Percentiles rank a stretch among this genome's conserved stretches.
Evolutionary conservation across 2,888 invertebrate genomes (phyloP).

Genomic region (Apoda limacodes): DNA sequence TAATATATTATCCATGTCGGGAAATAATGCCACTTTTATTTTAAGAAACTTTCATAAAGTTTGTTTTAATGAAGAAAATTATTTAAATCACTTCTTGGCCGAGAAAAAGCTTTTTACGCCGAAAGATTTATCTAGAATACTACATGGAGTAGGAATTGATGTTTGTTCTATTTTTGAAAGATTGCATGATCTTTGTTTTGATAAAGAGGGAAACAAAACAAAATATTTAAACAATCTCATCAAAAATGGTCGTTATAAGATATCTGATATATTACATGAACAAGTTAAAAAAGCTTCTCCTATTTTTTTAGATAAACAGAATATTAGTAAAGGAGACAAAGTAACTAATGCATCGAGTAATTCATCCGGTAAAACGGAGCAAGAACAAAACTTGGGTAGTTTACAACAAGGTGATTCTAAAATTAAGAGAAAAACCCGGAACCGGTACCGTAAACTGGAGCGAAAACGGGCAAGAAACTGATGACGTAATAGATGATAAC

Average conservation of each 20-base stretch:
- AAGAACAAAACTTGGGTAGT: slow-evolving; percentile 20
- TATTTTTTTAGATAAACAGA: slow-evolving; percentile 8
- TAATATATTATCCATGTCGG: slow-evolving; percentile 26
- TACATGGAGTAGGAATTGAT: slow-evolving; percentile 24
- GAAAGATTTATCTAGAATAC: slow-evolving; percentile 21
- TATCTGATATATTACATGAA: slow-evolving; percentile 16
- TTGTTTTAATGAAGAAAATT: slow-evolving; percentile 28
- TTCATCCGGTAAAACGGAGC: slow-evolving; percentile 15
- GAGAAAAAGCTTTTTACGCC: slow-evolving; percentile 27
- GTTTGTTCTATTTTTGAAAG: slow-evolving; percentile 21
- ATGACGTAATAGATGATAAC: slow-evolving; percentile 10
- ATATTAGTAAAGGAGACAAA: slow-evolving; percentile 19
- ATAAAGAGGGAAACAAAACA: slow-evolving; percentile 27
- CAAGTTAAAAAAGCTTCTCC: slow-evolving; percentile 2
- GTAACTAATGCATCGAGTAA: slow-evolving; percentile 17
- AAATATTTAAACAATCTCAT: slow-evolving; percentile 27
- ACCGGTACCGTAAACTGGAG: slow-evolving; percentile 7
- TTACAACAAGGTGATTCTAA: slow-evolving; percentile 21
- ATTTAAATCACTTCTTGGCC: slow-evolving; percentile 24
- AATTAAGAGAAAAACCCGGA: slow-evolving; percentile 19
- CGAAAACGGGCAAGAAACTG: slow-evolving; percentile 9
- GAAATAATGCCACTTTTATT: slow-evolving; percentile 26
- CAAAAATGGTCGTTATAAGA: slow-evolving; percentile 18
- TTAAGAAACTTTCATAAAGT: slow-evolving; percentile 27
- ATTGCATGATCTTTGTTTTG: slow-evolving; percentile 29